Conservation (phyloP, 2,113 vertebrate genomes). For the Oryzias woworae region DNA sequence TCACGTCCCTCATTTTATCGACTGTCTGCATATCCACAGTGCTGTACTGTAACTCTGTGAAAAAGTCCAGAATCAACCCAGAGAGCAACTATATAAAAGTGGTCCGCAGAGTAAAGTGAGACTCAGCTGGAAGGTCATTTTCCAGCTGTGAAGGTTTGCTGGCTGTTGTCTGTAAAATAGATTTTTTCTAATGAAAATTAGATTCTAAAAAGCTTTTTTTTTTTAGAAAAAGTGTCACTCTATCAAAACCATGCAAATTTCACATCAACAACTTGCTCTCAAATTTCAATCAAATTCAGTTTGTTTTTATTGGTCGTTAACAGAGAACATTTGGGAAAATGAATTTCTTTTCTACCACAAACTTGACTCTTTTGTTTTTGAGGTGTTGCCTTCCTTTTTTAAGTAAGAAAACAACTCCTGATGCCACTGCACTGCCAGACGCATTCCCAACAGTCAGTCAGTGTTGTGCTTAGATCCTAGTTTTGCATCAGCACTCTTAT, state of each 20-base stretch:
- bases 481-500: constrained; percentile 30
- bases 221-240: not conserved
- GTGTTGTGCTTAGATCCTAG: constrained; percentile 20
- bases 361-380: constrained; percentile 11
- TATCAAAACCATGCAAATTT: too few species aligned
- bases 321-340: not conserved
- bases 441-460: constrained; percentile 51
- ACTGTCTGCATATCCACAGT: constrained; percentile 86
- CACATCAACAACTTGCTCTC: too few species aligned
- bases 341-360: constrained; percentile 6
- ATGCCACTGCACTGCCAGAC: constrained; percentile 60
- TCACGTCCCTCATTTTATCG: constrained; percentile 80
- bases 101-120: constrained; percentile 75
- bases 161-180: constrained; percentile 82
- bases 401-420: constrained; percentile 19
- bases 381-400: constrained; percentile 5
- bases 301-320: too few species aligned
- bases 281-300: too few species aligned
- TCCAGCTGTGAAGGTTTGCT: constrained; percentile 18
- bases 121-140: constrained; percentile 2
- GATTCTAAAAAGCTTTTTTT: not conserved
- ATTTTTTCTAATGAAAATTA: constrained; percentile 44
- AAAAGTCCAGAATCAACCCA: constrained; percentile 84
- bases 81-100: constrained; percentile 87
- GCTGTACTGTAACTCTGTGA: constrained; percentile 85